phyloP scores from a whole-genome alignment of 1,140 invertebrate genomes.

The Asbolus verrucosus region DNA sequence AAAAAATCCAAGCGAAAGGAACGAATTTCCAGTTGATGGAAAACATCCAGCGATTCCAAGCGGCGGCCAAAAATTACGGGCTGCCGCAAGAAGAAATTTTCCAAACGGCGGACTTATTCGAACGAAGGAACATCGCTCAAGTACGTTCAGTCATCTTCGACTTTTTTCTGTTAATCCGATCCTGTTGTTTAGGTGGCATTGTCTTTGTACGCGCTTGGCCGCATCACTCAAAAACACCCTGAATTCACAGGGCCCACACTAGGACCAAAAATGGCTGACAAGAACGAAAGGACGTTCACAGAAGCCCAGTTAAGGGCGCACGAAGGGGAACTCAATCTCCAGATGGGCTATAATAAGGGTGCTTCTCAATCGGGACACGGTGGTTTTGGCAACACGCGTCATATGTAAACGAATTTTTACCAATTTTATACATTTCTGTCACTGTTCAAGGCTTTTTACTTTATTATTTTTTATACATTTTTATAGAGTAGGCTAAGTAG shows the following conservation, averaged over 20 bases:
- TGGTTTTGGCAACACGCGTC: slow-evolving; percentile 94
- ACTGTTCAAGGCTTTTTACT: slow-evolving; percentile 52
- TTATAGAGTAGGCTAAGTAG: slow-evolving; percentile 16
- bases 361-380: slow-evolving; percentile 88
- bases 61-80: slow-evolving; percentile 92
- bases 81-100: slow-evolving; percentile 98
- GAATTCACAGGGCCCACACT: slow-evolving; percentile 90
- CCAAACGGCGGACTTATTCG: slow-evolving; percentile 98
- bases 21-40: slow-evolving; percentile 99
- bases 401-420: slow-evolving; percentile 76
- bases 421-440: slow-evolving; percentile 1
- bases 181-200: slow-evolving; percentile 58
- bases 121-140: slow-evolving; percentile 95
- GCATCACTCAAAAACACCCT: slow-evolving; percentile 90
- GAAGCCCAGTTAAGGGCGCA: slow-evolving; percentile 94
- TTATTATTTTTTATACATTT: slow-evolving; percentile 49
- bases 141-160: too few species aligned
- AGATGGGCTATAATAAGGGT: slow-evolving; percentile 97
- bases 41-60: slow-evolving; percentile 97
- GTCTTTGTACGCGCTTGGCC: slow-evolving; percentile 64
- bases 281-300: slow-evolving; percentile 92
- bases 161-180: too few species aligned
- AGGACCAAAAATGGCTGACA: slow-evolving; percentile 95
- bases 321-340: slow-evolving; percentile 91
- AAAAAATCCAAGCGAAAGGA: slow-evolving; percentile 95